These are phyloP conservation scores for Halocaridina rubra DNA, from an alignment of 2,888 invertebrate species.

Conservation along the genomic window DNA sequence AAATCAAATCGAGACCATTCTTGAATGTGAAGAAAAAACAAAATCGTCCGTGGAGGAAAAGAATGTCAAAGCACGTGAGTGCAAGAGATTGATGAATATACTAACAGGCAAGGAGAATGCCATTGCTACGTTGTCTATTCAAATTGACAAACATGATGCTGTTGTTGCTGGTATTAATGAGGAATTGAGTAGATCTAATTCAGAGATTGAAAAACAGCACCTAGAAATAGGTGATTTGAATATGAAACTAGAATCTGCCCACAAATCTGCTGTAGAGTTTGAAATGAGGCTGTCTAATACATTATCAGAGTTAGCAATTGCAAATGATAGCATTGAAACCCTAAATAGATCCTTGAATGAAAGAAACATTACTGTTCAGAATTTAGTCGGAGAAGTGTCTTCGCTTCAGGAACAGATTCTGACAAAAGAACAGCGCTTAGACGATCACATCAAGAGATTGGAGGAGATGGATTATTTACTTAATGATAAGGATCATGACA, in stretches of 20 bases:
- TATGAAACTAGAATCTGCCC: conserved; percentile 19
- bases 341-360: conserved; percentile 45
- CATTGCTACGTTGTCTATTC: conserved; percentile 51
- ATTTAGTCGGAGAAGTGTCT: conserved; percentile 60
- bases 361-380: conserved; percentile 32
- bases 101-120: conserved; percentile 61
- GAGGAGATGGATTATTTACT: conserved; percentile 68
- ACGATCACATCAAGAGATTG: conserved; percentile 77
- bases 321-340: background rate
- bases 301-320: background rate
- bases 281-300: background rate
- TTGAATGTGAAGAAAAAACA: conserved; percentile 32
- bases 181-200: conserved; percentile 63
- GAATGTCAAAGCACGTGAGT: conserved; percentile 47
- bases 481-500: background rate
- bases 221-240: conserved; percentile 5
- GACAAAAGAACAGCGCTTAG: conserved; percentile 75
- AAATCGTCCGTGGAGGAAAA: conserved; percentile 19
- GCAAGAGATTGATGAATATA: conserved; percentile 56
- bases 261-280: background rate
- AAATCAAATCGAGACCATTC: conserved; percentile 21
- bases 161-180: conserved; percentile 66
- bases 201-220: conserved; percentile 9
- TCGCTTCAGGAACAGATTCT: conserved; percentile 74
- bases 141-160: conserved; percentile 48